Evolutionary conservation across 2,113 vertebrate species (phyloP).

Genomic region (Merops nubicus): DNA sequence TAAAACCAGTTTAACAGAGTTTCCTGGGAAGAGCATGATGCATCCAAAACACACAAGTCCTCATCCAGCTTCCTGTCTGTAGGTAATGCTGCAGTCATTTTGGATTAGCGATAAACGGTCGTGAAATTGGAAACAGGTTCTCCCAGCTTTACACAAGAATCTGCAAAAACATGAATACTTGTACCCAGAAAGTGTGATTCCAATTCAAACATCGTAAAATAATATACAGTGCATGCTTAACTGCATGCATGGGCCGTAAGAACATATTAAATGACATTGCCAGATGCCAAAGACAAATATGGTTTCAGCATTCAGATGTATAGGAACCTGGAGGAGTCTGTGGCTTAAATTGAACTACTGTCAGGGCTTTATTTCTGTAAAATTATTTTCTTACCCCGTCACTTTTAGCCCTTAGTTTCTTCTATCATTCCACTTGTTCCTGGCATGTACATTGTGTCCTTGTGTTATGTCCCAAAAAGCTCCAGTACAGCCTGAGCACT

Average conservation of each 20-base stretch:
- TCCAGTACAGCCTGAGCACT: background rate
- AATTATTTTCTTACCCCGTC: background rate
- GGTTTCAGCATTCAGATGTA: slow-evolving; percentile 61
- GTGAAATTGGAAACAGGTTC: slow-evolving; percentile 82
- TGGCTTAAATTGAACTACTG: slow-evolving; percentile 44
- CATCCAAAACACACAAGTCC: slow-evolving; percentile 75
- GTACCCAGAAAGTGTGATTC: slow-evolving; percentile 78
- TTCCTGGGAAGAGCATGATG: slow-evolving; percentile 70
- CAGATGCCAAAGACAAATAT: slow-evolving; percentile 77
- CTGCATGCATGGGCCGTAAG: slow-evolving; percentile 62
- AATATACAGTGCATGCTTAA: slow-evolving; percentile 80
- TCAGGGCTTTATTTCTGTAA: slow-evolving; percentile 29
- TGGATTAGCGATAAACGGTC: slow-evolving; percentile 80
- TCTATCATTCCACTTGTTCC: slow-evolving; percentile 11
- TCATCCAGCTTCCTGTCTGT: slow-evolving; percentile 77
- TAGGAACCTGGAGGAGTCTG: slow-evolving; percentile 40
- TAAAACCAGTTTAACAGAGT: slow-evolving; percentile 73
- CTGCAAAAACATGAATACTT: slow-evolving; percentile 76
- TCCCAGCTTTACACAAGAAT: slow-evolving; percentile 75
- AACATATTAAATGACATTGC: slow-evolving; percentile 79
- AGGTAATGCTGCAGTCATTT: slow-evolving; percentile 80
- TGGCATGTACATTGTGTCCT: accelerated
- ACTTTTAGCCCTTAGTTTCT: background rate
- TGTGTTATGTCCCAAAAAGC: background rate
- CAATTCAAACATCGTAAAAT: slow-evolving; percentile 85